Evolutionary conservation across 2,113 vertebrate species (phyloP).

Genomic region (Zootoca vivipara): DNA sequence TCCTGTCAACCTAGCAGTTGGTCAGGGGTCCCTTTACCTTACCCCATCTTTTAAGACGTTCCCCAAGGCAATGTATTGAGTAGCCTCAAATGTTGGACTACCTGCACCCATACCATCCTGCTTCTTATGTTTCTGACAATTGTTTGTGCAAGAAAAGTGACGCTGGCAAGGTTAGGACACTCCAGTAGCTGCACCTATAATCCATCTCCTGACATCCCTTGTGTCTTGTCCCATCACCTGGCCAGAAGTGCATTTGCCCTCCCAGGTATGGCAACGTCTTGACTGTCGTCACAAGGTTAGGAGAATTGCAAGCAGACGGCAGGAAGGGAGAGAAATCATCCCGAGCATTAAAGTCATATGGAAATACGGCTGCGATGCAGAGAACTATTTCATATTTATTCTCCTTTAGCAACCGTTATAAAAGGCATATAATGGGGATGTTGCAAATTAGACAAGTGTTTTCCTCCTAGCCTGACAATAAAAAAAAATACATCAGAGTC

Average conservation of each 20-base stretch:
- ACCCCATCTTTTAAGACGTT: too few relatives aligned
- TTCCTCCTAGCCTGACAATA: conserved; percentile 77
- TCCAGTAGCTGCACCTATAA: neutral
- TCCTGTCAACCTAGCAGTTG: too few relatives aligned
- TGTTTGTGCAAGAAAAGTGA: neutral
- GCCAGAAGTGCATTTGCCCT: neutral
- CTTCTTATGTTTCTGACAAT: neutral
- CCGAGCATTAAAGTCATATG: conserved; percentile 69
- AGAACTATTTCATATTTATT: conserved; percentile 76
- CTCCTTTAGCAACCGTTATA: conserved; percentile 77
- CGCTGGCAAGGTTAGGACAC: neutral
- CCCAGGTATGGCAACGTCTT: conserved; percentile 41
- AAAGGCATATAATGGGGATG: conserved; percentile 78
- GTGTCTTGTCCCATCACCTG: neutral
- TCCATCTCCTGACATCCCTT: neutral
- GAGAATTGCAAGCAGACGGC: conserved; percentile 58
- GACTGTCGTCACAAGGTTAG: conserved; percentile 65
- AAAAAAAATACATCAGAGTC: conserved; percentile 69
- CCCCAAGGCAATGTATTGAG: too few relatives aligned
- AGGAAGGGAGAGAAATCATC: conserved; percentile 37
- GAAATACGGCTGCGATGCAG: conserved; percentile 71
- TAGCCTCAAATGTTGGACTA: too few relatives aligned
- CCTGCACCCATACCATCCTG: too few relatives aligned
- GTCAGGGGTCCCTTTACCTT: too few relatives aligned
- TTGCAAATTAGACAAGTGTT: conserved; percentile 76